Conservation (phyloP, 2,113 vertebrate genomes). For the Gila orcuttii region DNA sequence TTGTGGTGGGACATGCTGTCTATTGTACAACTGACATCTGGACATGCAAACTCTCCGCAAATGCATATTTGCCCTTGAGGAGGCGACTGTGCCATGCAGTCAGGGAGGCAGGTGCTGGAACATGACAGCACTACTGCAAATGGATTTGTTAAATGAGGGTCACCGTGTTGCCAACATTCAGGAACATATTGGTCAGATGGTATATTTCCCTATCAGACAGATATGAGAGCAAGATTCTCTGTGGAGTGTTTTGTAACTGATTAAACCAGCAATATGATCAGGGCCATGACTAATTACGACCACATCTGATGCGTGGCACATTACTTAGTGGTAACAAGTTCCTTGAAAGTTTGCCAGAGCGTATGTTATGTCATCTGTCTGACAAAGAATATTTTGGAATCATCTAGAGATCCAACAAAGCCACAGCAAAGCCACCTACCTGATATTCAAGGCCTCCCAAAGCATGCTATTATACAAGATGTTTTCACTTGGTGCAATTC, state of each 20-base stretch:
- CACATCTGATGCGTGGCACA: conserved; percentile 7
- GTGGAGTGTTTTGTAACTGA: not conserved
- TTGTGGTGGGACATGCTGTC: not conserved
- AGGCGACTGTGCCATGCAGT: not conserved
- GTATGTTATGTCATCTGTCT: conserved; percentile 16
- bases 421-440: not conserved
- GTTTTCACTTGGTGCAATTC: not conserved
- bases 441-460: not conserved
- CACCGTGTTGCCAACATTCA: conserved; percentile 10
- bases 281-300: conserved; percentile 16
- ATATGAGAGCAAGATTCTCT: not conserved
- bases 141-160: conserved; percentile 2
- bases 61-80: not conserved
- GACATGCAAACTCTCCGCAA: not conserved
- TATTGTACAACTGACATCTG: not conserved
- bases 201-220: not conserved
- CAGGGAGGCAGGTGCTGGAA: not conserved
- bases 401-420: not conserved
- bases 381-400: not conserved
- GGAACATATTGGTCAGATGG: not conserved
- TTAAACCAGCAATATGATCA: conserved; percentile 3
- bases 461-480: not conserved
- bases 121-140: conserved; percentile 4
- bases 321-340: conserved; percentile 16
- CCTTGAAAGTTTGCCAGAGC: conserved; percentile 5